A percentile compares a stretch with the other conserved stretches of the same genome.
phyloP scores from a whole-genome alignment of 2,113 vertebrate species.

The Mobula hypostoma region DNA sequence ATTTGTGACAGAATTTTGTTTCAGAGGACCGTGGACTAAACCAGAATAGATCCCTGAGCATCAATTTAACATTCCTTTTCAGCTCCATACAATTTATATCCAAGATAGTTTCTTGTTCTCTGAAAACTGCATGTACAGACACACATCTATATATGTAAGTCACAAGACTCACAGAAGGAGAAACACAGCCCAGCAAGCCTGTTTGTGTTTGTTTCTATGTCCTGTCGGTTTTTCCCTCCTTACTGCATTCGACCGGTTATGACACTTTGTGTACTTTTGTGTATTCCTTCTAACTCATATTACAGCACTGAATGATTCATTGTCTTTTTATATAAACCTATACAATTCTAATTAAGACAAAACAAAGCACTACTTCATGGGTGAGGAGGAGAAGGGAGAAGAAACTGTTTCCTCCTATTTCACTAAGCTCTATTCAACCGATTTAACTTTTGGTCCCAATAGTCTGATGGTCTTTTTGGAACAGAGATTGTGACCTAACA shows the following conservation, averaged over 20 bases:
- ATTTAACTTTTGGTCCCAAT: not conserved
- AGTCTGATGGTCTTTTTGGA: not conserved
- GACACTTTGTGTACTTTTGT: not conserved
- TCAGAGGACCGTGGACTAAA: too few species aligned
- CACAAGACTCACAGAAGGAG: not conserved
- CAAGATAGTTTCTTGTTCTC: not conserved
- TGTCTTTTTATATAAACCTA: not conserved
- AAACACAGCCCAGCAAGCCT: not conserved
- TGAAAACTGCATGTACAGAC: not conserved
- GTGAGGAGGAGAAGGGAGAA: not conserved
- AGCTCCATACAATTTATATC: too few species aligned
- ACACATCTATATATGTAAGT: not conserved
- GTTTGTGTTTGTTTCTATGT: not conserved
- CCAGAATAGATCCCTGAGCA: too few species aligned
- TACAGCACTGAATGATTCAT: not conserved
- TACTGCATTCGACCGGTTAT: not conserved
- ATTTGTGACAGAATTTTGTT: too few species aligned
- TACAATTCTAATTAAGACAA: not conserved
- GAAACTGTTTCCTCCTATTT: not conserved
- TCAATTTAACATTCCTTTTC: too few species aligned
- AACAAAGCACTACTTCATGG: not conserved
- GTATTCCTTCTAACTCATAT: not conserved
- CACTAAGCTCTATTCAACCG: not conserved
- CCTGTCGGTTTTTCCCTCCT: not conserved
- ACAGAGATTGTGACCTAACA: not conserved